phyloP scores from a whole-genome alignment of 2,113 vertebrate species.

The Neogobius melanostomus region DNA sequence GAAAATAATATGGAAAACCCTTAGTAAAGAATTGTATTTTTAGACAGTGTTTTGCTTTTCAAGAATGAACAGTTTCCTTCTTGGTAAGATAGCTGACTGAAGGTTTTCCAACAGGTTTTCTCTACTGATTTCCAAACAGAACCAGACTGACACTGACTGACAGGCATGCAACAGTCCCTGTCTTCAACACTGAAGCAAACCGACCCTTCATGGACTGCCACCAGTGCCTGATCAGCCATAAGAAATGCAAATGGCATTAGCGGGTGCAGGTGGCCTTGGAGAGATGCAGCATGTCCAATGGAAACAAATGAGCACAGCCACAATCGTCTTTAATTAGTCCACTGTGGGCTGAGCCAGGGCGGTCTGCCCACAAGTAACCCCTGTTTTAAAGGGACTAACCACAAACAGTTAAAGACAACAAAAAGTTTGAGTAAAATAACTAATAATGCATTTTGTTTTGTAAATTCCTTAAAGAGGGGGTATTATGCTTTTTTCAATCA shows the following conservation, averaged over 20 bases:
- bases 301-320: constrained; percentile 39
- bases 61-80: too few relatives aligned
- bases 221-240: constrained; percentile 11
- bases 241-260: constrained; percentile 37
- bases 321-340: constrained; percentile 22
- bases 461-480: too few relatives aligned
- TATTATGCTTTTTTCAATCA: too few relatives aligned
- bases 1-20: too few relatives aligned
- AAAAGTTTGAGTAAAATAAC: not conserved
- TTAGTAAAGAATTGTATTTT: not conserved
- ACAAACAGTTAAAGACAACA: not conserved
- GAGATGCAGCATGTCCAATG: constrained; percentile 39
- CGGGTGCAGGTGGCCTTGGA: constrained; percentile 36
- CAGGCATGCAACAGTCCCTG: not conserved
- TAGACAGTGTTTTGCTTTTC: not conserved
- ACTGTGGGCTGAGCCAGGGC: constrained; percentile 10
- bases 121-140: not conserved
- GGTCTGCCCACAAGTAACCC: constrained; percentile 4
- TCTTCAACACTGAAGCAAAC: not conserved
- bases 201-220: not conserved
- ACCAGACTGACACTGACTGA: not conserved
- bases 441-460: not conserved
- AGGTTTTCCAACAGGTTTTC: not conserved
- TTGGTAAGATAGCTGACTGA: not conserved
- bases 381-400: not conserved